phyloP scores from a whole-genome alignment of 2,113 vertebrate species.

The Indicator maculatus region DNA sequence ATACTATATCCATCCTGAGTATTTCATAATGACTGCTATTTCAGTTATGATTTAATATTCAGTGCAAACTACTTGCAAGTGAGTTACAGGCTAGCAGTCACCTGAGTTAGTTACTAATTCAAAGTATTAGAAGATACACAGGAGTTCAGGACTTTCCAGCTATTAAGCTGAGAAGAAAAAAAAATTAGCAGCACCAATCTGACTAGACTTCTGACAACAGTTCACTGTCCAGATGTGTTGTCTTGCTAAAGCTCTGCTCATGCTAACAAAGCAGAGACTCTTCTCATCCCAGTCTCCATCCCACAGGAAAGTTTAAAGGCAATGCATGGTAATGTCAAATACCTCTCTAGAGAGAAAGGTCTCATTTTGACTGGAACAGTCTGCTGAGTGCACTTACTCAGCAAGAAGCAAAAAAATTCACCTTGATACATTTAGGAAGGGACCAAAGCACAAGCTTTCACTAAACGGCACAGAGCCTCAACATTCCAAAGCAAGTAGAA shows the following conservation, averaged over 20 bases:
- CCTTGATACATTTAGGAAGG: background rate
- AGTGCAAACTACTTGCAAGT: background rate
- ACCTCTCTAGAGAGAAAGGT: background rate
- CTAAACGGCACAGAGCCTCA: background rate
- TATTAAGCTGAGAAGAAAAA: background rate
- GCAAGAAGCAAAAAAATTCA: background rate
- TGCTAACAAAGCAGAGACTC: background rate
- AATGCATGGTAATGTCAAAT: background rate
- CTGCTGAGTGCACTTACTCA: background rate
- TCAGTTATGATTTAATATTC: background rate
- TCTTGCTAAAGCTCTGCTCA: background rate
- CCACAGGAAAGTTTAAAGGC: background rate
- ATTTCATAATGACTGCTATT: background rate
- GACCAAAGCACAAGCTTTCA: background rate
- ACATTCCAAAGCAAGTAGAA: background rate
- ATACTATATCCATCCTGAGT: background rate
- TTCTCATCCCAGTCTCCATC: background rate
- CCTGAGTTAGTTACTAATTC: background rate
- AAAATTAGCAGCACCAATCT: accelerated
- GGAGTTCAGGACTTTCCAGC: background rate
- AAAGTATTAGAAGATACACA: background rate
- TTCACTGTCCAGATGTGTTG: background rate
- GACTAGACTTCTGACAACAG: background rate
- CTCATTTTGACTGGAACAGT: background rate
- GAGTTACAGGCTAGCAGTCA: background rate